Conservation (phyloP, 2,797 vertebrate genomes). For the Erpetoichthys calabaricus region DNA sequence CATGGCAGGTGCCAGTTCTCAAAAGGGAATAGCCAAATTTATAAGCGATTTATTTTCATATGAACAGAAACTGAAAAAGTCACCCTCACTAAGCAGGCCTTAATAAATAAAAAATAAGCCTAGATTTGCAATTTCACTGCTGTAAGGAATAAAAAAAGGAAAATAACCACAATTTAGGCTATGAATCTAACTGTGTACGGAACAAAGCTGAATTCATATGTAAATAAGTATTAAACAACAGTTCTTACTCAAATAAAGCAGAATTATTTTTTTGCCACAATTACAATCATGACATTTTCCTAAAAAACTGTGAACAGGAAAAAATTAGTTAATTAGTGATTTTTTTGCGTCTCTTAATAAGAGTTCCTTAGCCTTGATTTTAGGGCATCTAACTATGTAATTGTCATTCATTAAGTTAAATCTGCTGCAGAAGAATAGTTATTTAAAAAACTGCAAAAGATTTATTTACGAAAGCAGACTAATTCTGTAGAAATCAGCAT, state of each 20-base stretch:
- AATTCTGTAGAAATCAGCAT: no score
- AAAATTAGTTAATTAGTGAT: no score
- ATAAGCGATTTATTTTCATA: slow-evolving; percentile 51
- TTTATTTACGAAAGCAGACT: no score
- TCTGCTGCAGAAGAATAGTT: no score
- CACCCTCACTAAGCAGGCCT: slow-evolving; percentile 7
- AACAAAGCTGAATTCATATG: background rate
- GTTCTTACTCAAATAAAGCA: background rate
- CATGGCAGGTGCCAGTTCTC: slow-evolving; percentile 36
- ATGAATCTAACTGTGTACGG: background rate
- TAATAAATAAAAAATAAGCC: slow-evolving; percentile 12
- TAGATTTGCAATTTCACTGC: background rate
- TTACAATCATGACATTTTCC: no score
- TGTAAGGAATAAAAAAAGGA: slow-evolving; percentile 1
- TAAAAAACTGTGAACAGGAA: no score
- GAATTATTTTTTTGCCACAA: no score
- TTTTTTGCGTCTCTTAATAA: no score
- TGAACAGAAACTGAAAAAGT: slow-evolving; percentile 30
- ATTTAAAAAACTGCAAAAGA: no score
- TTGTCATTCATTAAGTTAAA: no score
- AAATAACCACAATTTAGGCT: background rate
- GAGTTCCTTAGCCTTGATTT: no score
- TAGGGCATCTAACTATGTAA: no score
- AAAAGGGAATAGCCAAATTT: slow-evolving; percentile 41
- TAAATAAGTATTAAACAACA: background rate